Base-by-base conservation (phyloP, 2,888 invertebrate genomes). In the Hirtodrosophila confusa region DNA sequence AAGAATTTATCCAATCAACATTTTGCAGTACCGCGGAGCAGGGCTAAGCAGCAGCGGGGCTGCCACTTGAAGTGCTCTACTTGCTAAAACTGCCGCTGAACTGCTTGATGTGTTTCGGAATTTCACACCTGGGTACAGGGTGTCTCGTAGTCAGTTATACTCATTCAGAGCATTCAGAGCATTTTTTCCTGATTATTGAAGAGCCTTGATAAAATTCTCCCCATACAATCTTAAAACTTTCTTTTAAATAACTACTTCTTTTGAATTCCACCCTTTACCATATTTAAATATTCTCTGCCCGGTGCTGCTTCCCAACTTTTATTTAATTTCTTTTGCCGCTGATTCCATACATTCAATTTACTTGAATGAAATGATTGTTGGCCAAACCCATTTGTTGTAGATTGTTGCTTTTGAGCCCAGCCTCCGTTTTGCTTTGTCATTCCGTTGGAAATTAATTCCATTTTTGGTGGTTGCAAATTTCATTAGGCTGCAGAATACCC, bases 391-490 rank as follows among this genome's bases (percentile, higher is more conserved):
- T 79, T 75, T 67, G 68, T 55, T 66, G 74, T 83, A 55, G 50
- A 56, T n/a, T 31, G 10, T 51, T 50, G 36, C 58, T 67, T 12
- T 31, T 41, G 12, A 35, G 36, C 27, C n/a, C 41, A 12, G 29
- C 10, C 36, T 31, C 12, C n/a, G n/a, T 27, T 45, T 53, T 39
- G 69, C 63, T 66, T 66, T 68, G 75, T 75, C 75, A 66, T 72
- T 75, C 48, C 64, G 62, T 51, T 69, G 63, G 47, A 73, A 80
- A 80, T 80, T 80, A 84, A 84, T 84, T 80, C 68, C 57, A 44
- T 70, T 70, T 70, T 67, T 47, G 80, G 84, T 80, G 79, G 84
- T 83, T 79, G 83, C 64, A 80, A 79, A 79, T 80, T 80, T 78
- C 78, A 80, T 84, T 76, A 73, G 64, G 54, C 55, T 44, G 41